Evolutionary conservation across 2,797 vertebrate species (phyloP).

Genomic region (Girardinus metallicus): DNA sequence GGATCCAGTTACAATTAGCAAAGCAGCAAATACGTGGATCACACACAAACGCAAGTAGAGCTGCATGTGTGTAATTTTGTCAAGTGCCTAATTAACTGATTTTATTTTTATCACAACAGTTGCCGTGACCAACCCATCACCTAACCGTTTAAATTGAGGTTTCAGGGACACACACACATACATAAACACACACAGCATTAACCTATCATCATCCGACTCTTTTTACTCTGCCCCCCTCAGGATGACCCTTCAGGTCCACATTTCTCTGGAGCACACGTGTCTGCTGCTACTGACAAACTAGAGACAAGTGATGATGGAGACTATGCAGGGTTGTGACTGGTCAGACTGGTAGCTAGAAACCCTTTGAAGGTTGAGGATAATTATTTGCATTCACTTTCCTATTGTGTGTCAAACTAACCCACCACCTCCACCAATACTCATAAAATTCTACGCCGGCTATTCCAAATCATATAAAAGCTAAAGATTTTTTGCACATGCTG

Average conservation of each 20-base stretch:
- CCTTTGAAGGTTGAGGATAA: constrained; percentile 37
- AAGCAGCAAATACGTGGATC: constrained; percentile 38
- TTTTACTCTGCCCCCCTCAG: constrained; percentile 1
- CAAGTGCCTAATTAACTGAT: constrained; percentile 41
- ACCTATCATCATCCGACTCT: constrained; percentile 46
- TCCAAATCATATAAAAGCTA: constrained; percentile 59
- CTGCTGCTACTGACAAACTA: constrained; percentile 73
- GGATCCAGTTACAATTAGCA: constrained; percentile 67
- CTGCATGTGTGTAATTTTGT: constrained; percentile 24
- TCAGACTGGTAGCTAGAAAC: constrained; percentile 42
- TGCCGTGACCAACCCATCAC: constrained; percentile 49
- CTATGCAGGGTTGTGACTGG: constrained; percentile 61
- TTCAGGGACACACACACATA: constrained; percentile 15
- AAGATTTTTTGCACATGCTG: constrained; percentile 55
- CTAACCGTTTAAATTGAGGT: constrained; percentile 41
- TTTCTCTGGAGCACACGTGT: constrained; percentile 65
- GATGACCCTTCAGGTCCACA: constrained; percentile 55
- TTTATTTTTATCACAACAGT: constrained; percentile 69
- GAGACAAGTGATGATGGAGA: constrained; percentile 72
- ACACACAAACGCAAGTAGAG: background rate
- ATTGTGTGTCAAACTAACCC: constrained; percentile 56
- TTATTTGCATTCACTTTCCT: constrained; percentile 64
- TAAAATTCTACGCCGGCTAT: constrained; percentile 34
- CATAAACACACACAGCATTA: constrained; percentile 33
- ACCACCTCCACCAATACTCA: constrained; percentile 57